These are phyloP conservation scores for Anniella stebbinsi DNA, from an alignment of 2,797 vertebrate species.

Conservation along the genomic window DNA sequence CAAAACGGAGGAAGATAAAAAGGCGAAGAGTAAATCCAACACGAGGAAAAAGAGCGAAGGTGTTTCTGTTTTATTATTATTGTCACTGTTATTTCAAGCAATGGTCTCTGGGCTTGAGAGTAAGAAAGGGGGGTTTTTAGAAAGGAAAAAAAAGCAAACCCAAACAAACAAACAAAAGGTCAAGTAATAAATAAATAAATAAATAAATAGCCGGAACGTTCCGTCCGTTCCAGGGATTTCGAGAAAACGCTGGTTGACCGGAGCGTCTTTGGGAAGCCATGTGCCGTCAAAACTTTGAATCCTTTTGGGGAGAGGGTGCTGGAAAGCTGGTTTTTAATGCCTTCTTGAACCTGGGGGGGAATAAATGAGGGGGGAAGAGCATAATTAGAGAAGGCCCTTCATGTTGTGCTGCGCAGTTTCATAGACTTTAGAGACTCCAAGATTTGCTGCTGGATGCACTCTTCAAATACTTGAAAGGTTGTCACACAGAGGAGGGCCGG, in stretches of 20 bases:
- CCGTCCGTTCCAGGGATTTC: conserved; percentile 46
- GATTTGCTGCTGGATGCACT: not conserved
- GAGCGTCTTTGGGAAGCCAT: conserved; percentile 42
- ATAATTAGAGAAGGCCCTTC: not conserved
- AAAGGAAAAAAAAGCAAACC: not conserved
- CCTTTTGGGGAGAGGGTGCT: not conserved
- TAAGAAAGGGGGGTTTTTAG: conserved; percentile 67
- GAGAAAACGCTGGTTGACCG: conserved; percentile 41
- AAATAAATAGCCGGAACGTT: conserved; percentile 74
- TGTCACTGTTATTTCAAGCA: conserved; percentile 61
- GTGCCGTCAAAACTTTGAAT: conserved; percentile 17
- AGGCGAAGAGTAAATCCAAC: conserved; percentile 52
- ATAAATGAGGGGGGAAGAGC: conserved; percentile 10
- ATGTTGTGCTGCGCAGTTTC: not conserved
- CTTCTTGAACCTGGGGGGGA: conserved; percentile 67
- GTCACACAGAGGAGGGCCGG: no score
- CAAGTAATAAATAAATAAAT: conserved; percentile 79
- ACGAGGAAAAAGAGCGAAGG: conserved; percentile 38
- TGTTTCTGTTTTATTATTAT: conserved; percentile 62
- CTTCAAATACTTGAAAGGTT: no score
- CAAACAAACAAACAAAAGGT: conserved; percentile 60
- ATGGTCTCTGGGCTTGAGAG: conserved; percentile 64
- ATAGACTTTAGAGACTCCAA: not conserved
- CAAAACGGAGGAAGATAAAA: not conserved
- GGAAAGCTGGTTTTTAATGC: conserved; percentile 47